Evolutionary conservation across 1,140 invertebrate species (phyloP).

Genomic region (Babylonia areolata): DNA sequence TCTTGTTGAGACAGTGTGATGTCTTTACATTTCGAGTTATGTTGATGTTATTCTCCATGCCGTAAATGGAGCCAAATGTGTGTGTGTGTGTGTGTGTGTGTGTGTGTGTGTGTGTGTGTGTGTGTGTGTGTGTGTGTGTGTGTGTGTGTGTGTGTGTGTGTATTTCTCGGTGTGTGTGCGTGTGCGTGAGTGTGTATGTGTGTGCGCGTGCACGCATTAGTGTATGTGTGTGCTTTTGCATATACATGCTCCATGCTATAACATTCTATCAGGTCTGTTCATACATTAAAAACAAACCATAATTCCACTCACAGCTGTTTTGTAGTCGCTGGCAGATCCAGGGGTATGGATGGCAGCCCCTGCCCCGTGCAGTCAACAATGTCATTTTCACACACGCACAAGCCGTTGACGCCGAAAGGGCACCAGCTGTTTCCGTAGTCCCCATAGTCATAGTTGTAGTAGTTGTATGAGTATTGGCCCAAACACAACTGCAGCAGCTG

Average conservation of each 20-base stretch:
- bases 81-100: background rate
- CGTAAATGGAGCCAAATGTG: no score
- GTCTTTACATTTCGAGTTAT: no score
- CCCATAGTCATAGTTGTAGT: slow-evolving; percentile 11
- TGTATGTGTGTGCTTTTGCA: background rate
- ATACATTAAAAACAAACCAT: background rate
- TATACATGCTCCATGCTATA: no score
- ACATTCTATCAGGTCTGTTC: no score
- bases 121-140: background rate
- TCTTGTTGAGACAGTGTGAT: no score
- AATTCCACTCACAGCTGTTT: slow-evolving; percentile 29
- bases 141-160: no score
- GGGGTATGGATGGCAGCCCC: background rate
- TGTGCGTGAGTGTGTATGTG: background rate
- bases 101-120: background rate
- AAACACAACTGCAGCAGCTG: slow-evolving; percentile 12
- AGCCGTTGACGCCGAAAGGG: slow-evolving; percentile 25
- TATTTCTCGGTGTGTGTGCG: no score
- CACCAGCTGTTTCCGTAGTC: background rate
- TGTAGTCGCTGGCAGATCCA: slow-evolving; percentile 11
- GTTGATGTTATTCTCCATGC: no score
- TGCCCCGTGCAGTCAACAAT: slow-evolving; percentile 23
- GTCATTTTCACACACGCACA: slow-evolving; percentile 11
- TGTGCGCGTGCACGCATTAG: no score
- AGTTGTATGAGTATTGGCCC: slow-evolving; percentile 29